Conservation (phyloP, 2,113 vertebrate species). For the Rhabdomys dilectus region DNA sequence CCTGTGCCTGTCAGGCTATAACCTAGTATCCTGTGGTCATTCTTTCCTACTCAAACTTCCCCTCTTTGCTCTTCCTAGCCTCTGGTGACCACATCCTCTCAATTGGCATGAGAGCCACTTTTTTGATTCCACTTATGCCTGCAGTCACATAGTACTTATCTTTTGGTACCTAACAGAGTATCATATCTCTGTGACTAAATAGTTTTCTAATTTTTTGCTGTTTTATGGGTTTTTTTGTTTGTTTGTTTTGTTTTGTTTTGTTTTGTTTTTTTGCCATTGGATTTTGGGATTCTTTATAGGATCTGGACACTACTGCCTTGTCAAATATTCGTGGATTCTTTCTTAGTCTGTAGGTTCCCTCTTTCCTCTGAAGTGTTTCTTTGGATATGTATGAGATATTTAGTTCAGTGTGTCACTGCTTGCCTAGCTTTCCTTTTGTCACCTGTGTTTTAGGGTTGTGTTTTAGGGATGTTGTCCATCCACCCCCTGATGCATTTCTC, state of each 20-base stretch:
- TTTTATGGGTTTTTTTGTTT: neutral
- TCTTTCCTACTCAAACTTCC: accelerated
- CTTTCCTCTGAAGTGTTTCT: neutral
- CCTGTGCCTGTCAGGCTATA: neutral
- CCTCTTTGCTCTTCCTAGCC: neutral
- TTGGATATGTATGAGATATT: neutral
- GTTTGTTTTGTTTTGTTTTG: too few species aligned
- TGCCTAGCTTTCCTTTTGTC: neutral
- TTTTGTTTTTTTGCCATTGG: neutral
- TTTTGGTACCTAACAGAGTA: neutral
- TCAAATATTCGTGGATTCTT: neutral
- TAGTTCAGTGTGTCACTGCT: neutral
- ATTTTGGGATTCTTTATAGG: neutral
- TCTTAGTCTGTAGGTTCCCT: neutral
- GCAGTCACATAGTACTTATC: neutral
- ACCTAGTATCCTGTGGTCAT: too few species aligned
- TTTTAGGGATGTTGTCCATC: neutral
- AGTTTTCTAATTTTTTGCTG: neutral
- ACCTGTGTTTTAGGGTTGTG: neutral
- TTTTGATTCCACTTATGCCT: neutral
- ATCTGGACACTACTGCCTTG: neutral
- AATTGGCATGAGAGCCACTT: neutral
- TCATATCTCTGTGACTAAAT: neutral
- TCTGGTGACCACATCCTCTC: neutral
- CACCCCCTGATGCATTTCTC: neutral